Conservation (phyloP, 2,113 vertebrate genomes). For the Amblyornis subalaris region DNA sequence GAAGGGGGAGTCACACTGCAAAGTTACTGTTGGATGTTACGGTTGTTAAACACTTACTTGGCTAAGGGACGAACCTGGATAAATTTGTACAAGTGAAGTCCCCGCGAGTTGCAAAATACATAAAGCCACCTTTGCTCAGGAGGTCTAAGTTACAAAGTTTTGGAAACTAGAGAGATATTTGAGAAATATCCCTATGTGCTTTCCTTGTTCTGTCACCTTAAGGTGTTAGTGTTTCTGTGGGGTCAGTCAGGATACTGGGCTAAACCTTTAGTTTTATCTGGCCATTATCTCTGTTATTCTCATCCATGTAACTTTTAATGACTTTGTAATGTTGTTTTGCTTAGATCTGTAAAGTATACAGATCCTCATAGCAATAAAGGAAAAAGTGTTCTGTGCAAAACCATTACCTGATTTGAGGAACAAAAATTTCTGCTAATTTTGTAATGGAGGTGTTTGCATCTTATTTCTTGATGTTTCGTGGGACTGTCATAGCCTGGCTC, state of each 20-base stretch:
- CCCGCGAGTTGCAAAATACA: background rate
- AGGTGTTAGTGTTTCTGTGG: background rate
- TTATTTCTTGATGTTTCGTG: background rate
- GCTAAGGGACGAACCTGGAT: background rate
- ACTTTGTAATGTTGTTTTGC: background rate
- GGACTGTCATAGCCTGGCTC: background rate
- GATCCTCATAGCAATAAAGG: background rate
- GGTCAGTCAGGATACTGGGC: background rate
- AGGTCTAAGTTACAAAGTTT: background rate
- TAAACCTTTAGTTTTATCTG: background rate
- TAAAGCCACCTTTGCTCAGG: background rate
- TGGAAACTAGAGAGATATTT: background rate
- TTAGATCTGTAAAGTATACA: background rate
- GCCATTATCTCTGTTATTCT: background rate
- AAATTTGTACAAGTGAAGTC: background rate
- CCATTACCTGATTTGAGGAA: background rate
- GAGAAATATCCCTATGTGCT: background rate
- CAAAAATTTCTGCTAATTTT: background rate
- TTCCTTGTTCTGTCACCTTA: background rate
- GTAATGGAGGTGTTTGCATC: background rate
- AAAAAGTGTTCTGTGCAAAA: background rate
- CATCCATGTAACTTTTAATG: too few relatives aligned
- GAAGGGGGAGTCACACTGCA: background rate
- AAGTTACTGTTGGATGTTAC: background rate
- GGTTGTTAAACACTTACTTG: background rate